phyloP scores from a whole-genome alignment of 2,113 vertebrate genomes.

The Machaerirhynchus nigripectus region DNA sequence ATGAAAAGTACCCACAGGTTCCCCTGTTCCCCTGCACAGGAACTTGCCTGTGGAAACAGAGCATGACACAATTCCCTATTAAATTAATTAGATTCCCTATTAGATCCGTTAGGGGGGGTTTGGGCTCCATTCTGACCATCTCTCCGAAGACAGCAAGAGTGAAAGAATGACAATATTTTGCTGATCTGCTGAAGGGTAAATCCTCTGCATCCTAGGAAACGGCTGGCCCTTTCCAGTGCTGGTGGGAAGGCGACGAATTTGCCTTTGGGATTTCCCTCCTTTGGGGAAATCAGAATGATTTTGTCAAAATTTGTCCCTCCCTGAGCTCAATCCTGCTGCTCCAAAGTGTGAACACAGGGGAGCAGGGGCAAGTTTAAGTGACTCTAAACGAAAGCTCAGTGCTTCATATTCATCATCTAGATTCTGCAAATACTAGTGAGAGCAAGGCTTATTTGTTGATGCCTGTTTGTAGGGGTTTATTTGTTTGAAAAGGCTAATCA shows the following conservation, averaged over 20 bases:
- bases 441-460: not conserved
- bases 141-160: not conserved
- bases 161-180: not conserved
- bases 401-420: not conserved
- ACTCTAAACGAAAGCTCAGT: not conserved
- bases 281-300: not conserved
- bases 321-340: not conserved
- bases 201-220: not conserved
- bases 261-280: not conserved
- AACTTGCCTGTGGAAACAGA: not conserved
- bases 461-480: not conserved
- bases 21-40: not conserved
- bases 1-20: not conserved
- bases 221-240: not conserved
- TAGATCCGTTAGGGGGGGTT: not conserved
- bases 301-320: not conserved
- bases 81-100: not conserved
- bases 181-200: not conserved
- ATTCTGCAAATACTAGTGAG: not conserved
- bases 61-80: not conserved
- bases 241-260: not conserved
- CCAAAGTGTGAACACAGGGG: not conserved
- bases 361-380: not conserved
- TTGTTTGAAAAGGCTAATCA: slow-evolving; percentile 47
- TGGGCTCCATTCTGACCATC: not conserved